Evolutionary conservation across 2,797 vertebrate species (phyloP), one percentile per base, ranked within the genome.

Genomic region (Onychomys torridus): DNA sequence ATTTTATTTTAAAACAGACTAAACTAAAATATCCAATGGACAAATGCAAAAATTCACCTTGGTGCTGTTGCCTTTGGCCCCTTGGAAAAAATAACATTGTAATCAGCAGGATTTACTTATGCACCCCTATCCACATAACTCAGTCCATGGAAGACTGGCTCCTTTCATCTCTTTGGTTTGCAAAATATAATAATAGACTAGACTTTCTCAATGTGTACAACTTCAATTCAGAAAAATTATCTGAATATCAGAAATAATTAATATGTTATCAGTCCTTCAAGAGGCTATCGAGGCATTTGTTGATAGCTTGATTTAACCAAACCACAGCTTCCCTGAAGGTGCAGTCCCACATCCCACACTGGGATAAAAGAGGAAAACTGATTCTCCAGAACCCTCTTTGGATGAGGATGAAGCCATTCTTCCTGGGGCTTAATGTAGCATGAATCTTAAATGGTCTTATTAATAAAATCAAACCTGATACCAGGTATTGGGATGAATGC

Each of bases 231-330:
- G 12, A 84, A 87, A 55, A 16, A 10, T 71, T 59, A 25, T 77
- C 43, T 82, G 34, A 73, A 52, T 34, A 52, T 82, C 27, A 63
- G 43, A 95, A 83, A 57, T 40, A 2, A n/a, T 76, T 82, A 37
- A 0, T 88, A 32, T 81, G 34, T 32, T 43, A 55, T 61, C 23
- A 46, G 32, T 27, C 6, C 29, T 90, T 88, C 10, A 86, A 46
- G 65, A 79, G 25, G 69, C 27, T 17, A 40, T 21, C 81, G 52
- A 91, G 55, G 29, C 43, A 83, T 40, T 89, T 81, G 75, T 76
- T 40, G 55, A 43, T 49, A 92, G 67, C 5, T 86, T 96, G 57
- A 52, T 84, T 90, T 90, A 88, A 90, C 59, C 63, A 88, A 73
- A 40, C 5, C 8, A 27, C 0, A 0, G 84, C 40, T 92, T 86